Evolutionary conservation across 2,113 vertebrate genomes (phyloP), one percentile per base, ranked within the genome.

Genomic region (Trochalopteron elliotii): DNA sequence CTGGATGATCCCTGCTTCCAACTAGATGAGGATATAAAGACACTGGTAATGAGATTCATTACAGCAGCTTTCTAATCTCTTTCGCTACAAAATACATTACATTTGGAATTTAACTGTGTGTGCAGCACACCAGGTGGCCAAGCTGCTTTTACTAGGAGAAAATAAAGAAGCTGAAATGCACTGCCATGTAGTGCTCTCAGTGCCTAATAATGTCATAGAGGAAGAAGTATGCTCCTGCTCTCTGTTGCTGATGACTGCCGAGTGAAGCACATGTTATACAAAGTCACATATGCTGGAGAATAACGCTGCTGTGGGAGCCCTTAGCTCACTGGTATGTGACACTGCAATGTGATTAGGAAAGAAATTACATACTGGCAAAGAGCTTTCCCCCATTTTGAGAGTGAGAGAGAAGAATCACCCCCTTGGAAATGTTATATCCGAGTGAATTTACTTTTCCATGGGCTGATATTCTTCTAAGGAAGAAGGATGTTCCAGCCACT

Each of bases 51-150:
- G 96, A 96, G 95, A 97, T 97, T 96, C 96, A 97, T 97, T 96
- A 97, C 96, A 96, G 90, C 95, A 96, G 94, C 94, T 95, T 95
- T 95, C 96, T 97, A 97, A 97, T 97, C 96, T 97, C 96, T 97
- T 96, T 97, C n/a, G 1, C 93, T 97, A 28, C 96, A 72, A 97
- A 96, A 96, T 95, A 82, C 96, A 97, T 97, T 96, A 95, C 96
- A 93, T 96, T 96, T 95, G 96, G 93, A 97, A 96, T 95, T 96
- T 96, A 95, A 96, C 92, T 95, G 95, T 96, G 96, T 96, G 93
- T 92, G 90, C 93, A 96, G 95, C 96, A 96, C 96, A 95, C 96
- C 96, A 97, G 96, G 96, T 97, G 96, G 96, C 96, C 96, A 89
- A 96, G 96, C 96, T 97, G 96, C 95, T 96, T 97, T 96, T 96